Evolutionary conservation across 1,140 invertebrate species (phyloP).

Genomic region (Cydia splendana): DNA sequence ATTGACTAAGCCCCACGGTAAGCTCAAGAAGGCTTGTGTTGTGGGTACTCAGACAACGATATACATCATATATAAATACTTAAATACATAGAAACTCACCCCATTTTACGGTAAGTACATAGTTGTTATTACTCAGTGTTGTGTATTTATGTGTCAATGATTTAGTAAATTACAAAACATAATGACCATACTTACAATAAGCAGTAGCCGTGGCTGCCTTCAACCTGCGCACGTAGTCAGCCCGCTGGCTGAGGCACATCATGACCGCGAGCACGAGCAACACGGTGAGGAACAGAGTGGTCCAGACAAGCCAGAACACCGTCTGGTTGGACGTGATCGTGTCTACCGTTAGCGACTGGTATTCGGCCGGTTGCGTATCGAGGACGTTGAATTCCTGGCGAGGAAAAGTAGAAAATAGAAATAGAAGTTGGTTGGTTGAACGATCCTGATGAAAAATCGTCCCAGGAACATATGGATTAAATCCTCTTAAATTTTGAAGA

Average conservation of each 20-base stretch:
- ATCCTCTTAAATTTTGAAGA: no score
- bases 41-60: no score
- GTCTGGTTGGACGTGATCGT: constrained; percentile 81
- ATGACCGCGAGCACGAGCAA: constrained; percentile 89
- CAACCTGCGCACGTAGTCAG: constrained; percentile 91
- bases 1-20: no score
- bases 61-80: no score
- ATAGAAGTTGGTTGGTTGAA: no score
- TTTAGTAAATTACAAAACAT: no score
- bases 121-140: no score
- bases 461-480: no score
- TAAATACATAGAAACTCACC: no score
- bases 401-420: constrained; percentile 34
- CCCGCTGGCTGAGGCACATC: constrained; percentile 90
- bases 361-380: constrained; percentile 91
- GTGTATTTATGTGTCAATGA: no score
- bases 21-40: no score
- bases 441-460: background rate
- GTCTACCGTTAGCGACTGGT: constrained; percentile 79
- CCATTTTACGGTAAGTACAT: no score
- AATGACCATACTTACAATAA: constrained; percentile 84
- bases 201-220: constrained; percentile 96
- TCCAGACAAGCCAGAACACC: constrained; percentile 89
- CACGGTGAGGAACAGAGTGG: constrained; percentile 88
- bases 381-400: constrained; percentile 91